These are phyloP conservation scores for Latrodectus hesperus DNA, from an alignment of 2,888 invertebrate genomes.

Conservation along the genomic window DNA sequence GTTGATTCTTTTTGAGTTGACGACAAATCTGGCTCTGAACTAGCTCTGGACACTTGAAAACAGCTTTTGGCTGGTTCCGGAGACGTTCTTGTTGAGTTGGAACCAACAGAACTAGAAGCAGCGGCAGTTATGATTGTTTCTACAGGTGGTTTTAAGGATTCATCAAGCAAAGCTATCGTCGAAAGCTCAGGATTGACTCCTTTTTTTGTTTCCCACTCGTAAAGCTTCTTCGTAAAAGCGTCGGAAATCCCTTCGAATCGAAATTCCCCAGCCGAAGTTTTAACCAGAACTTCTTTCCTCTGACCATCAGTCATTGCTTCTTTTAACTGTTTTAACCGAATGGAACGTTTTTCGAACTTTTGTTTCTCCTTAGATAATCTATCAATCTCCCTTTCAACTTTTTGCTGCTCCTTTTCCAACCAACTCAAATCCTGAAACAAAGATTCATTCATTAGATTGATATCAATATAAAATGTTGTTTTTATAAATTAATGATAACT, in stretches of 20 bases:
- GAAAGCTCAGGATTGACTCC: constrained; percentile 90
- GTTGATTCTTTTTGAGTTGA: constrained; percentile 32
- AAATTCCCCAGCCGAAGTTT: constrained; percentile 87
- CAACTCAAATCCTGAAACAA: constrained; percentile 75
- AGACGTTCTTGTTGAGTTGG: constrained; percentile 78
- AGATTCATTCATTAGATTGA: background rate
- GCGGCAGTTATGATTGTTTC: constrained; percentile 10
- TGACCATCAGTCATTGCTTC: constrained; percentile 78
- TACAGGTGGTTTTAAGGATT: constrained; percentile 72
- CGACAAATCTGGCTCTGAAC: constrained; percentile 73
- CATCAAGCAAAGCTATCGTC: constrained; percentile 85
- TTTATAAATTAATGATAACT: no score
- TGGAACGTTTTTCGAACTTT: constrained; percentile 81
- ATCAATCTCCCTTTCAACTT: constrained; percentile 80
- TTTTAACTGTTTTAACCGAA: constrained; percentile 79
- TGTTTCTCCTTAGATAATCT: constrained; percentile 80
- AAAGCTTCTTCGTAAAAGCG: constrained; percentile 90
- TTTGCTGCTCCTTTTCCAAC: constrained; percentile 79
- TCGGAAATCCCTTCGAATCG: constrained; percentile 90
- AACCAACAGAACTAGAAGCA: constrained; percentile 12
- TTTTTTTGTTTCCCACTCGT: constrained; percentile 93
- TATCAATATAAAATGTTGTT: no score
- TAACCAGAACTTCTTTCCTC: constrained; percentile 84
- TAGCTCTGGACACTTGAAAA: constrained; percentile 73
- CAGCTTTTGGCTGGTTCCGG: constrained; percentile 78